Conservation (phyloP, 1,140 invertebrate species). For the Calosoma granatense region DNA sequence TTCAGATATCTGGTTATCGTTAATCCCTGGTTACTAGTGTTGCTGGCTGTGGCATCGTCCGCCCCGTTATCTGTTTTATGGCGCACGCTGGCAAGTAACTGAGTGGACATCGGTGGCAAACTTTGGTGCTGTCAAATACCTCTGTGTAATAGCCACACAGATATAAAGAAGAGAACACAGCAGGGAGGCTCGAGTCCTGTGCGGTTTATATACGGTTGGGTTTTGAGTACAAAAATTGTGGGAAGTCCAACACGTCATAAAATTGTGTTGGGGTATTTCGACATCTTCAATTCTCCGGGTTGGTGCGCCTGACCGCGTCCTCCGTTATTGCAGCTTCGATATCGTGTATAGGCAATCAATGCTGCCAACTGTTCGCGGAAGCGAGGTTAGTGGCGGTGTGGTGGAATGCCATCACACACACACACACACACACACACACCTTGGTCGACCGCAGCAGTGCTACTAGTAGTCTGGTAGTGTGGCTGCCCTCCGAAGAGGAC, state of each 20-base stretch:
- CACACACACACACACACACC: too few species aligned
- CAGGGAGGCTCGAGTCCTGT: conserved; percentile 11
- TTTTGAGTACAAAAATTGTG: conserved; percentile 13
- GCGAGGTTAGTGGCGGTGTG: too few species aligned
- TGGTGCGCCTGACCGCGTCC: neutral
- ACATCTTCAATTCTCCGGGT: neutral
- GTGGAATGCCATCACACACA: too few species aligned
- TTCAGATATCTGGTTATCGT: too few species aligned
- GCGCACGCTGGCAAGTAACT: too few species aligned
- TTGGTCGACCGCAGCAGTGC: neutral
- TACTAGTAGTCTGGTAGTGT: neutral
- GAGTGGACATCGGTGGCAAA: too few species aligned
- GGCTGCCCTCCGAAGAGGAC: neutral
- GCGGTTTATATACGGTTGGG: conserved; percentile 15
- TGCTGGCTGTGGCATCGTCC: too few species aligned
- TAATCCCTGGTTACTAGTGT: too few species aligned
- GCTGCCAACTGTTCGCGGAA: neutral
- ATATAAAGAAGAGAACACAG: too few species aligned
- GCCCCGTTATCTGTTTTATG: too few species aligned
- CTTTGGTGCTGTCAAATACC: too few species aligned
- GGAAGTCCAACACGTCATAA: conserved; percentile 17
- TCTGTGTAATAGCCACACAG: too few species aligned
- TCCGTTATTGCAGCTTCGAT: neutral
- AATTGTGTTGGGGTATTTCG: conserved; percentile 13
- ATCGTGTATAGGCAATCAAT: neutral